Conservation (phyloP, 2,888 invertebrate genomes). For the Mongoloraphidia duomilia region DNA sequence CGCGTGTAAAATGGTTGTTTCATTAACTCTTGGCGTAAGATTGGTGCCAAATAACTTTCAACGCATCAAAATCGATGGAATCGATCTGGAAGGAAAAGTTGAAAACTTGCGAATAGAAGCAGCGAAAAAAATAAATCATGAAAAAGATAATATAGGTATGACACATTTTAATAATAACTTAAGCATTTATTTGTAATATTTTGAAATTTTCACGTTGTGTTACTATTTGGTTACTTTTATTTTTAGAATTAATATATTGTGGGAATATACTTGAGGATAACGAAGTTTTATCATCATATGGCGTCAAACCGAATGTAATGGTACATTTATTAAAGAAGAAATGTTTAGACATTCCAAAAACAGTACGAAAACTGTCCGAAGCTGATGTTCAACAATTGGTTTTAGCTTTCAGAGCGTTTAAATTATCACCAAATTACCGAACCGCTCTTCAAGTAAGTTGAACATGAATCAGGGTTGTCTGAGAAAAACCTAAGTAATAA, state of each 20-base stretch:
- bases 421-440: slow-evolving; percentile 44
- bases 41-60: slow-evolving; percentile 34
- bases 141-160: slow-evolving; percentile 42
- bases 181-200: slow-evolving; percentile 1
- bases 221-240: too few relatives aligned
- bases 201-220: too few relatives aligned
- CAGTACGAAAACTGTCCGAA: slow-evolving; percentile 38
- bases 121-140: slow-evolving; percentile 38
- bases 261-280: slow-evolving; percentile 54
- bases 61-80: slow-evolving; percentile 42
- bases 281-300: slow-evolving; percentile 45
- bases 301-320: slow-evolving; percentile 41
- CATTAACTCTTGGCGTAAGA: slow-evolving; percentile 33
- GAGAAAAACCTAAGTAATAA: too few relatives aligned
- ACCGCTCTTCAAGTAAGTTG: slow-evolving; percentile 46
- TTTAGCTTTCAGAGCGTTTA: slow-evolving; percentile 44
- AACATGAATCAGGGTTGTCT: not conserved
- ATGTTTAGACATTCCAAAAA: slow-evolving; percentile 24
- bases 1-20: slow-evolving; percentile 12
- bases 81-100: slow-evolving; percentile 45
- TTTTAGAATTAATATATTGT: slow-evolving; percentile 52
- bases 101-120: slow-evolving; percentile 41
- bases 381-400: slow-evolving; percentile 46
- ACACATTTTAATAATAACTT: slow-evolving; percentile 3
- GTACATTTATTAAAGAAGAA: slow-evolving; percentile 39